phyloP scores from a whole-genome alignment of 1,140 invertebrate genomes.

The Meteorus sp. region DNA sequence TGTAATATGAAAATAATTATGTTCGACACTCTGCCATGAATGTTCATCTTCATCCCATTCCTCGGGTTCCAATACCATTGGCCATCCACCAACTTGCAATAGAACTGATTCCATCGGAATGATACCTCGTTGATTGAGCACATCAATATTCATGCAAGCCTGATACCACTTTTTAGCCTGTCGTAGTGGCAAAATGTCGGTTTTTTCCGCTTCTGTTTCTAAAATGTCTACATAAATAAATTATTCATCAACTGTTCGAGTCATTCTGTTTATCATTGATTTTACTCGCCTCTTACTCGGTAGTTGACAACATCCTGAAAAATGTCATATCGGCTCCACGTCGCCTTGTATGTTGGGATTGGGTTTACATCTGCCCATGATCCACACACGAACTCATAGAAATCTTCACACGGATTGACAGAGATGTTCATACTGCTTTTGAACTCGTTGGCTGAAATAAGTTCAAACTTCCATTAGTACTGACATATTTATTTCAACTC shows the following conservation, averaged over 20 bases:
- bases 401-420: conserved; percentile 28
- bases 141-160: conserved; percentile 33
- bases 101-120: conserved; percentile 25
- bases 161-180: conserved; percentile 35
- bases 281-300: conserved; percentile 16
- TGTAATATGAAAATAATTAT: conserved; percentile 25
- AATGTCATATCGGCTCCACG: conserved; percentile 8
- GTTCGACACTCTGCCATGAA: conserved; percentile 37
- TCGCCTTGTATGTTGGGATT: conserved; percentile 9
- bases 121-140: conserved; percentile 10
- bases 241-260: background rate
- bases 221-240: conserved; percentile 29
- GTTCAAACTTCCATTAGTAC: too few species aligned
- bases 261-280: background rate
- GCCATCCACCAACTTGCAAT: conserved; percentile 37
- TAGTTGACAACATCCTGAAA: conserved; percentile 8
- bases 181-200: conserved; percentile 28
- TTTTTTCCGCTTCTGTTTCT: background rate
- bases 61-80: conserved; percentile 33
- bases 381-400: conserved; percentile 27
- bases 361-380: conserved; percentile 9
- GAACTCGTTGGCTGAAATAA: conserved; percentile 19
- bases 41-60: conserved; percentile 33
- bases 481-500: too few species aligned
- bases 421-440: conserved; percentile 21